Base-by-base conservation (phyloP, 2,888 invertebrate genomes). In the Selenia dentaria region DNA sequence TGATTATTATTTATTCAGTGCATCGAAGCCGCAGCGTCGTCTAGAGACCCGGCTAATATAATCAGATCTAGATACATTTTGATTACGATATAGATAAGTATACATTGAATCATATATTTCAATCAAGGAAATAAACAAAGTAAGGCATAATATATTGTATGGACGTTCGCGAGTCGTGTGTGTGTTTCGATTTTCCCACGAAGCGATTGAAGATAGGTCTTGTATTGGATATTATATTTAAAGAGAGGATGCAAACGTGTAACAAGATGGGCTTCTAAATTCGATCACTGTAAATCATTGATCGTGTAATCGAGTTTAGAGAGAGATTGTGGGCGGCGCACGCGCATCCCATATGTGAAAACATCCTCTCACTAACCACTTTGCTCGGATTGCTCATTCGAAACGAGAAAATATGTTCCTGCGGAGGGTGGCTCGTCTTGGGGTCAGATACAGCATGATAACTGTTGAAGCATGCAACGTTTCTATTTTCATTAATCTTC, bases 201-300 rank as follows among this genome's bases (percentile, higher is more conserved):
- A n/a, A n/a, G 55, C 62, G 60, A 63, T 71, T 52, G 57, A 45
- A 43, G 35, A 48, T 42, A 42, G 40, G 39, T 59, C 25, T 52
- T 37, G 50, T 50, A 48, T 56, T 36, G 29, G 45, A 50, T 50
- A 48, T 38, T 34, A 58, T 55, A 47, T 54, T 71, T 65, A 73
- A 61, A 62, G 58, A 62, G 64, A 79, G 74, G 75, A 80, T 76
- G 70, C 70, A 67, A 75, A 74, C 73, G 69, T 79, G 79, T 82
- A 83, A 80, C 81, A 75, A 75, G 76, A 74, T 70, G 70, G 73
- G 79, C 67, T 83, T 80, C 75, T 73, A 81, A 84, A 89, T 86
- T 84, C 86, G 80, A 86, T 89, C 76, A 79, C 81, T 64, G 83
- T 90, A 89, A 90, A 90, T 90, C 85, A 89, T 89, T 82, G 83